Conservation (phyloP, 2,888 invertebrate species). For the Melanargia galathea region DNA sequence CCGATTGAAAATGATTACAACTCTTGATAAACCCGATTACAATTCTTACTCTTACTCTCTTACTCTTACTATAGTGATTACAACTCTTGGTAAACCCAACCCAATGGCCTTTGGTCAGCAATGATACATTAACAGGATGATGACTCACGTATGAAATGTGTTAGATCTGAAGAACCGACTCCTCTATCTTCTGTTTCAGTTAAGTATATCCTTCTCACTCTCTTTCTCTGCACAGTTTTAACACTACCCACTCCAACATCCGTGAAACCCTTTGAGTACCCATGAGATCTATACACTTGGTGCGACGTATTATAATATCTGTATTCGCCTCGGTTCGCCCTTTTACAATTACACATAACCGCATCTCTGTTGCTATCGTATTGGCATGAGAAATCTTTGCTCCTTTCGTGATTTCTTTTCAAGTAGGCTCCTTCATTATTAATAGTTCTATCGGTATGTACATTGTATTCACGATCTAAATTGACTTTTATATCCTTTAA, state of each 20-base stretch:
- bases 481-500: constrained; percentile 45
- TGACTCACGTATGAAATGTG: constrained; percentile 16
- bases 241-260: constrained; percentile 62
- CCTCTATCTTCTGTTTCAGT: constrained; percentile 61
- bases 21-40: too few species aligned
- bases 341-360: constrained; percentile 40
- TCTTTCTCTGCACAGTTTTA: constrained; percentile 53
- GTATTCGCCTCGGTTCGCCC: constrained; percentile 29
- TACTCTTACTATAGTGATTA: too few species aligned
- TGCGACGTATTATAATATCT: constrained; percentile 31
- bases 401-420: constrained; percentile 43
- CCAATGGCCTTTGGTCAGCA: too few species aligned
- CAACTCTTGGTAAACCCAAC: too few species aligned
- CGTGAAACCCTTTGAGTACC: constrained; percentile 47
- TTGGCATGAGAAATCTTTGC: constrained; percentile 54
- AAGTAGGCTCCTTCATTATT: constrained; percentile 35
- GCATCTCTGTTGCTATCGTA: constrained; percentile 49
- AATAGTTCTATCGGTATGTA: constrained; percentile 38
- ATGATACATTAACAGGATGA: background rate
- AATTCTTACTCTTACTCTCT: too few species aligned
- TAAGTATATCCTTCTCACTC: constrained; percentile 57
- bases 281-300: constrained; percentile 39
- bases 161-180: constrained; percentile 48
- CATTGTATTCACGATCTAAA: constrained; percentile 38
- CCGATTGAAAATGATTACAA: too few species aligned